phyloP scores from a whole-genome alignment of 2,797 vertebrate species.

The Sardinella longiceps region DNA sequence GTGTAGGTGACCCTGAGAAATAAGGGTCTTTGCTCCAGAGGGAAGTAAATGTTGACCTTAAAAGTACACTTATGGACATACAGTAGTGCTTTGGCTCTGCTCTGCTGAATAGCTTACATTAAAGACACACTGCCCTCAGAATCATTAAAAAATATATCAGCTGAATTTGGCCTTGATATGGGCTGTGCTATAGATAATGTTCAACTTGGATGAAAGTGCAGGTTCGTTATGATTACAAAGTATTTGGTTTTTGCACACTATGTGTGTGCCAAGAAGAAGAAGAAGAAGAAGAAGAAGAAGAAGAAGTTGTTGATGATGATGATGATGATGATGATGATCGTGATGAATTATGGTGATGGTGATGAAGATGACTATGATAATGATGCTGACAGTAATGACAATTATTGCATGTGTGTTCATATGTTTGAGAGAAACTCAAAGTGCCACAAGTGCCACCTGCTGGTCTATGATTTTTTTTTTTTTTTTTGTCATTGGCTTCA shows the following conservation, averaged over 20 bases:
- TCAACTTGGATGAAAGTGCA: not conserved
- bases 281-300: too few species aligned
- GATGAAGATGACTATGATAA: too few species aligned
- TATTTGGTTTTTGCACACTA: not conserved
- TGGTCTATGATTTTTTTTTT: not conserved
- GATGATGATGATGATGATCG: too few species aligned
- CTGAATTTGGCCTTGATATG: not conserved
- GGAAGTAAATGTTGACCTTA: slow-evolving; percentile 5
- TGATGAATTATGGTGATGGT: too few species aligned
- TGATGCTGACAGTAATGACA: too few species aligned
- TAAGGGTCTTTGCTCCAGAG: not conserved
- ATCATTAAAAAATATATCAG: not conserved
- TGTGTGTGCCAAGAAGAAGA: too few species aligned
- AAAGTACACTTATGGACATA: not conserved
- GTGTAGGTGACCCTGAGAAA: not conserved
- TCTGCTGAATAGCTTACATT: slow-evolving; percentile 2
- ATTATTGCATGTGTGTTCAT: not conserved
- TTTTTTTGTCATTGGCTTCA: not conserved
- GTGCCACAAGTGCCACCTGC: not conserved
- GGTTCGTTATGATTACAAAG: not conserved
- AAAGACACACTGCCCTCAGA: not conserved
- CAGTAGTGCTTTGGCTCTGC: not conserved
- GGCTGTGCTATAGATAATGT: not conserved
- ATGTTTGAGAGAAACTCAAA: not conserved
- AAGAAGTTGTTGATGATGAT: too few species aligned